These are phyloP conservation scores for Solea senegalensis DNA, from an alignment of 2,113 vertebrate species.

Conservation along the genomic window DNA sequence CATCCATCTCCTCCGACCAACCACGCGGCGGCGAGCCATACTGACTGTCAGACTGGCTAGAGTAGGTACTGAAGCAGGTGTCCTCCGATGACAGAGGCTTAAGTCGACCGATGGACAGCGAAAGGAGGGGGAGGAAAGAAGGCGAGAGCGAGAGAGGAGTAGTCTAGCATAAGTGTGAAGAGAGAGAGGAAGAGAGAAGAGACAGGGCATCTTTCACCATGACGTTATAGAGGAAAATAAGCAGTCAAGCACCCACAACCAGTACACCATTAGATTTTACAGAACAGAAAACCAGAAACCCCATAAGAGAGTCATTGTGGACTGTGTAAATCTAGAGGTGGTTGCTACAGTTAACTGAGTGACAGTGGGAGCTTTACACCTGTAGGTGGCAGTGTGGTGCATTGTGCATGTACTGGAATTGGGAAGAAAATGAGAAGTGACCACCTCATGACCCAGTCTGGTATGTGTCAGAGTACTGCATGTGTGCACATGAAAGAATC, in stretches of 20 bases:
- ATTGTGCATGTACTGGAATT: constrained; percentile 3
- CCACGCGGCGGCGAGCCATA: constrained; percentile 92
- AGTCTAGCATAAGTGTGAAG: constrained; percentile 35
- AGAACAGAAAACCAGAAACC: constrained; percentile 28
- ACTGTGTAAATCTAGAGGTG: neutral
- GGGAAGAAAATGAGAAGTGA: neutral
- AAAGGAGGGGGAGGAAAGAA: constrained; percentile 66
- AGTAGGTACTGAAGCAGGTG: constrained; percentile 89
- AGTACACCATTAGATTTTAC: constrained; percentile 11
- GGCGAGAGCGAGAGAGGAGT: constrained; percentile 71
- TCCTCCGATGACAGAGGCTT: constrained; percentile 92
- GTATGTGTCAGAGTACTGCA: neutral
- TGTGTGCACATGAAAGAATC: no score
- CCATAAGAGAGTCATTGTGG: constrained; percentile 17
- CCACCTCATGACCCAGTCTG: neutral
- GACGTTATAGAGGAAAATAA: constrained; percentile 13
- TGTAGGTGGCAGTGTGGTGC: constrained; percentile 59
- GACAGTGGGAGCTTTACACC: neutral
- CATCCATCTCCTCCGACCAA: constrained; percentile 96
- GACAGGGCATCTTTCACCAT: constrained; percentile 45
- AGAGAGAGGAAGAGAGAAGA: neutral
- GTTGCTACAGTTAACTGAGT: neutral
- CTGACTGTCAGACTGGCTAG: constrained; percentile 94
- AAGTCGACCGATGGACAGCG: constrained; percentile 74
- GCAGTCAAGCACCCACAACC: constrained; percentile 41